Evolutionary conservation across 2,797 vertebrate genomes (phyloP), one percentile per base, ranked within the genome.

Genomic region (Morus bassanus): DNA sequence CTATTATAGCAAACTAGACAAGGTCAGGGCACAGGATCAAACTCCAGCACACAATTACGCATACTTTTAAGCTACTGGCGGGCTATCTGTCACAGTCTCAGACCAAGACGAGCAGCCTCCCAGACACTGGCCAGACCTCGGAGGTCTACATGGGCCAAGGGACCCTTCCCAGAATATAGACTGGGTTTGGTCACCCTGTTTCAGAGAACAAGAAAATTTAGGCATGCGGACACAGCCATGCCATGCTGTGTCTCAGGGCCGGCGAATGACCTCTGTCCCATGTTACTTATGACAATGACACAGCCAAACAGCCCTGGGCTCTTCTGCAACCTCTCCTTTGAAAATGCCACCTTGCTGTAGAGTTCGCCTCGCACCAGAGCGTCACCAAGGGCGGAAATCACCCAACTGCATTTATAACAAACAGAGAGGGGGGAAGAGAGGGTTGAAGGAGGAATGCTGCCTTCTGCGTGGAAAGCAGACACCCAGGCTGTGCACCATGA

Each of bases 1-100:
- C 65, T 27, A 11, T 88, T 86, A 37, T 15, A 91, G 86, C 80
- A 75, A 84, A 93, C n/a, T 11, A 86, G 69, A 22, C 92, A 78
- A 77, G 95, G 88, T 64, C 92, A 94, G 89, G 92, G 88, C 94
- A 72, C 53, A 3, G 78, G 73, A 70, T 75, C 92, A 60, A 48
- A 27, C 81, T 41, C 84, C 74, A 89, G 77, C 73, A 75, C 77
- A 56, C 67, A 84, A 16, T 61, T 57, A 57, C n/a, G 3, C 84
- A 61, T 87, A 23, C 46, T 65, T 57, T 78, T 13, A 46, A 89
- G 86, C 77, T 60, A 24, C 73, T 70, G 80, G 35, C 4, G 11
- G 31, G 39, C 24, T 91, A 65, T 91, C 76, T 37, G 80, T 53
- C 80, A 63, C 76, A 24, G 57, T 35, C 45, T 35, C 41, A 41